These are phyloP conservation scores for Lasioglossum villosulum DNA, from an alignment of 2,888 invertebrate genomes.

Conservation along the genomic window DNA sequence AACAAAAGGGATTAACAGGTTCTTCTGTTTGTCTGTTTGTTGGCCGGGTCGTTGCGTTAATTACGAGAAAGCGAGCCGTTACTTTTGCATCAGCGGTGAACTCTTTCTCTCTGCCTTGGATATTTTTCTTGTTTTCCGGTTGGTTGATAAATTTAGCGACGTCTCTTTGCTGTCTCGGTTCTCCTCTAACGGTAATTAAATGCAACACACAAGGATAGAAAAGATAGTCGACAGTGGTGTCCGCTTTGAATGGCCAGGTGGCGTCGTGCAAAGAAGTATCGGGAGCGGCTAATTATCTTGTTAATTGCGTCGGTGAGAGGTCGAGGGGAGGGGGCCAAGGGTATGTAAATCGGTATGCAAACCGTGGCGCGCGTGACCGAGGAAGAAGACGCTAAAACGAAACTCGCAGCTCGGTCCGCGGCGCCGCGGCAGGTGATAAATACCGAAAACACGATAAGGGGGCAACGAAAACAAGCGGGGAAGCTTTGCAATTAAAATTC, in stretches of 20 bases:
- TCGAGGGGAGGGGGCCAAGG: not conserved
- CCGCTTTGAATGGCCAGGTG: not conserved
- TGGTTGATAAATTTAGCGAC: slow-evolving; percentile 21
- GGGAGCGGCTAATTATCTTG: slow-evolving; percentile 36
- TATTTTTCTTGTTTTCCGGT: slow-evolving; percentile 11
- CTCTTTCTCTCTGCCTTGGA: not conserved
- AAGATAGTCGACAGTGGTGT: not conserved
- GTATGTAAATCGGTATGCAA: slow-evolving; percentile 37
- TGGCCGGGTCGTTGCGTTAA: slow-evolving; percentile 7
- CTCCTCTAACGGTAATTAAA: slow-evolving; percentile 32
- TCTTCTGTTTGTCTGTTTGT: slow-evolving; percentile 15
- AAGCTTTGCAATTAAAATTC: slow-evolving; percentile 55
- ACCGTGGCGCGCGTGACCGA: slow-evolving; percentile 30
- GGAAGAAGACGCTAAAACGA: slow-evolving; percentile 21
- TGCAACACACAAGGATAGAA: not conserved
- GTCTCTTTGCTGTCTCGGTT: not conserved
- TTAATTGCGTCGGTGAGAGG: slow-evolving; percentile 28
- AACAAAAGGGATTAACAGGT: slow-evolving; percentile 37
- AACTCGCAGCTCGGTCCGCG: not conserved
- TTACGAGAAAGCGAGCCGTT: slow-evolving; percentile 40
- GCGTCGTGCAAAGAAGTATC: not conserved
- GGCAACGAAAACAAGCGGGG: slow-evolving; percentile 40
- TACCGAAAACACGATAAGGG: slow-evolving; percentile 48
- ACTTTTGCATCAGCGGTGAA: slow-evolving; percentile 31
- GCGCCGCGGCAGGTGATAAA: slow-evolving; percentile 41